Evolutionary conservation across 2,888 invertebrate species (phyloP).

Genomic region (Alviniconcha strummeri): DNA sequence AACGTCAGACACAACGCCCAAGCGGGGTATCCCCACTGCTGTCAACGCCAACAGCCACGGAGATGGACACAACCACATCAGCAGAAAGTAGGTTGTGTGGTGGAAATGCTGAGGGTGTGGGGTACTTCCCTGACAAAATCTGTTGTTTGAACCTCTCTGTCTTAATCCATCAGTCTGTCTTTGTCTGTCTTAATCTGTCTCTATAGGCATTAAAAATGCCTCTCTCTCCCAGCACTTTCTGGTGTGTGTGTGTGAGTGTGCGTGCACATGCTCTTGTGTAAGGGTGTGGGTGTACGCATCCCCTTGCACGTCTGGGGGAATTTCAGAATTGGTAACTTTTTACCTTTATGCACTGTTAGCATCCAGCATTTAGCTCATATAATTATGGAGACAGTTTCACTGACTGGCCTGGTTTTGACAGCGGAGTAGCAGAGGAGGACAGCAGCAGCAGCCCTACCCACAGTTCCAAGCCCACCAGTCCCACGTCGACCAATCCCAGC

Average conservation of each 20-base stretch:
- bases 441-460: slow-evolving; percentile 30
- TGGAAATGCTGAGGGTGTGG: no score
- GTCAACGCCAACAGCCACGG: slow-evolving; percentile 40
- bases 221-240: no score
- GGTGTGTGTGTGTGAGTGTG: no score
- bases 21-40: slow-evolving; percentile 43
- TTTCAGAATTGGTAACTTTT: no score
- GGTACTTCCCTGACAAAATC: not conserved
- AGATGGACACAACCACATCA: slow-evolving; percentile 44
- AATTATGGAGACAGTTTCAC: no score
- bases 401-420: slow-evolving; percentile 1
- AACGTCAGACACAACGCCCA: slow-evolving; percentile 58
- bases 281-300: no score
- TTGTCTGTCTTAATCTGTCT: not conserved
- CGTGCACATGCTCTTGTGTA: no score
- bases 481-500: slow-evolving; percentile 34
- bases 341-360: no score
- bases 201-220: no score
- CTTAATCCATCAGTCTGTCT: not conserved
- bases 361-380: no score
- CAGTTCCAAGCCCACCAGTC: slow-evolving; percentile 36
- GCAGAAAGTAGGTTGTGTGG: slow-evolving; percentile 41
- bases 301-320: no score
- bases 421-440: slow-evolving; percentile 38
- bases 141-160: not conserved